Evolutionary conservation across 2,797 vertebrate genomes (phyloP), one percentile per base, ranked within the genome.

Genomic region (Leptodactylus fallax): DNA sequence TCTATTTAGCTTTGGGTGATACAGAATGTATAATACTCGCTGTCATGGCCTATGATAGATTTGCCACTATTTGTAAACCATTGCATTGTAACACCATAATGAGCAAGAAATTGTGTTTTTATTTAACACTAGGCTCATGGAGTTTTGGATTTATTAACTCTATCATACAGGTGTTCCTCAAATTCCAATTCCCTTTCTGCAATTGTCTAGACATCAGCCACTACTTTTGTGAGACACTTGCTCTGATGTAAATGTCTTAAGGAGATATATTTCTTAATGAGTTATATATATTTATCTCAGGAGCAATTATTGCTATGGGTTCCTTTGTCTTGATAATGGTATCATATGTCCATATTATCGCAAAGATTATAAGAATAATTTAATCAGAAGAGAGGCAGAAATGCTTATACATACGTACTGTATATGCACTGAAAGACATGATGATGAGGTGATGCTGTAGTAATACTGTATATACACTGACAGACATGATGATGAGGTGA

Each of bases 341-440:
- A 7, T 79, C 85, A 79, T 86, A 86, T 56, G 12, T 71, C 21
- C 51, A 60, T 17, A 86, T 86, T 36, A 86, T 86, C 16, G 56
- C 49, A 25, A 71, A 36, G 16, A 85, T 85, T 25, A 9, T 85
- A n/a, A 85, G 79, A 5, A 85, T 79, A 25, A 10, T 10, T 27
- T 86, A 51, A 19, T 21, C 76, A 9, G 6, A 69, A 17, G 61
- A 63, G 13, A 65, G 25, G 47, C 23, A 85, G 2, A 85, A 85
- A 65, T n/a, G n/a, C n/a, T n/a, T n/a, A n/a, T n/a, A n/a, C n/a
- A n/a, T n/a, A n/a, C n/a, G n/a, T n/a, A n/a, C n/a, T n/a, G n/a
- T n/a, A n/a, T n/a, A n/a, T n/a, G n/a, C n/a, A n/a, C n/a, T n/a
- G n/a, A n/a, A n/a, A n/a, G n/a, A n/a, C n/a, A n/a, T n/a, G n/a